Evolutionary conservation across 2,797 vertebrate genomes (phyloP), one percentile per base, ranked within the genome.

Genomic region (Galaxias olidus): DNA sequence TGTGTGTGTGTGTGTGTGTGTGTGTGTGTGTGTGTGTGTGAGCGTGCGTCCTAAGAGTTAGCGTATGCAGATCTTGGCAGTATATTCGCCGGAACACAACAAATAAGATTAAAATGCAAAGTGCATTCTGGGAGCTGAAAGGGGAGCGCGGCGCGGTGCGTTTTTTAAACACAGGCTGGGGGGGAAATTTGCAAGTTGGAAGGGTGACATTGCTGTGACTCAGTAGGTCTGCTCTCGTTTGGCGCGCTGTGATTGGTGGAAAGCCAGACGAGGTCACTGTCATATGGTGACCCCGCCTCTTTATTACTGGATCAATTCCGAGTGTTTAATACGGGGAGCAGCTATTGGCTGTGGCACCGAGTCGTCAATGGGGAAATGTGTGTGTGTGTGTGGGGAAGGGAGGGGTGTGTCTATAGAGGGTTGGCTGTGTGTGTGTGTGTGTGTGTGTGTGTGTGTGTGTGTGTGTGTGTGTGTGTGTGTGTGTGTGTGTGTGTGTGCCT

Each of bases 31-130:
- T n/a, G 9, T 42, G 13, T n/a, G 45, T 58, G 50, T 44, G 46
- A 53, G 17, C 41, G 53, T 4, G 48, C 43, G 30, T 51, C 11
- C 60, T 42, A 10, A 30, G 17, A 30, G 45, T 41, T 56, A 61
- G 67, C 77, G 64, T 71, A 79, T 76, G 75, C 71, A 59, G 68
- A 66, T 69, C 66, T 76, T 81, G 78, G 78, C 79, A 75, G 72
- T 60, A 70, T 72, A 74, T 76, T 78, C 69, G 73, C 69, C 69
- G 63, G 62, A 87, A 84, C 79, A 74, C 70, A 77, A 82, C 77
- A 87, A 88, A 88, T 85, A 77, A 76, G 81, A 88, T 88, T 83
- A 83, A 88, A 86, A 88, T 88, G 85, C 83, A 87, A 86, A 85
- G 73, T 69, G 63, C 70, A 72, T 61, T 63, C 67, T 56, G 61